Evolutionary conservation across 2,797 vertebrate species (phyloP).

Genomic region (Ibycter americanus): DNA sequence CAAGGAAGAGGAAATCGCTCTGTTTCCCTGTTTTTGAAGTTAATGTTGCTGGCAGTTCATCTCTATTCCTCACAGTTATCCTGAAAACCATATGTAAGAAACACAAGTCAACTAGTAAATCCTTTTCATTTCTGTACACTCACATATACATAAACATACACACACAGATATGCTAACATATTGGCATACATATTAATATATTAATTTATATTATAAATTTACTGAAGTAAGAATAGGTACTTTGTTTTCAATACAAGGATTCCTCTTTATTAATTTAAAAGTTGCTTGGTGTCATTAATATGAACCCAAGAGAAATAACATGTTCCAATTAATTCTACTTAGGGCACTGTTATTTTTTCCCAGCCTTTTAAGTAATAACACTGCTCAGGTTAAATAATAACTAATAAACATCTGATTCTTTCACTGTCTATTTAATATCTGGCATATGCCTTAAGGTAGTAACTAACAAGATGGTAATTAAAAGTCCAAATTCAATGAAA

Average conservation of each 20-base stretch:
- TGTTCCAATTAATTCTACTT: conserved; percentile 42
- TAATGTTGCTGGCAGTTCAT: neutral
- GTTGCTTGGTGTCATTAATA: conserved; percentile 15
- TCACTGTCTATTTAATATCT: conserved; percentile 37
- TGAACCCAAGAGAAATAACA: conserved; percentile 11
- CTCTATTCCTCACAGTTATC: neutral
- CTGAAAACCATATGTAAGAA: neutral
- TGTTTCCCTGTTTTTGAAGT: neutral
- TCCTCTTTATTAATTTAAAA: neutral
- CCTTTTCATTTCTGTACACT: neutral
- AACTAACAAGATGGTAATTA: conserved; percentile 23
- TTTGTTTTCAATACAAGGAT: neutral
- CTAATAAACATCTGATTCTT: conserved; percentile 17
- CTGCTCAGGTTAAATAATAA: conserved; percentile 44
- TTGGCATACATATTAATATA: neutral
- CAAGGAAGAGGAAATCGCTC: neutral
- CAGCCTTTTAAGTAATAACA: conserved; percentile 26
- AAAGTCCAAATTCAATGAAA: neutral
- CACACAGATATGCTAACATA: neutral
- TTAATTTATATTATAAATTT: neutral
- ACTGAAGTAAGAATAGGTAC: neutral
- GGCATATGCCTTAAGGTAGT: neutral
- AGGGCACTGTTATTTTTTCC: neutral
- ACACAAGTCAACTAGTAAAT: neutral
- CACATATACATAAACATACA: neutral